These are phyloP conservation scores for Sitodiplosis mosellana DNA, from an alignment of 1,140 invertebrate species.

Conservation along the genomic window DNA sequence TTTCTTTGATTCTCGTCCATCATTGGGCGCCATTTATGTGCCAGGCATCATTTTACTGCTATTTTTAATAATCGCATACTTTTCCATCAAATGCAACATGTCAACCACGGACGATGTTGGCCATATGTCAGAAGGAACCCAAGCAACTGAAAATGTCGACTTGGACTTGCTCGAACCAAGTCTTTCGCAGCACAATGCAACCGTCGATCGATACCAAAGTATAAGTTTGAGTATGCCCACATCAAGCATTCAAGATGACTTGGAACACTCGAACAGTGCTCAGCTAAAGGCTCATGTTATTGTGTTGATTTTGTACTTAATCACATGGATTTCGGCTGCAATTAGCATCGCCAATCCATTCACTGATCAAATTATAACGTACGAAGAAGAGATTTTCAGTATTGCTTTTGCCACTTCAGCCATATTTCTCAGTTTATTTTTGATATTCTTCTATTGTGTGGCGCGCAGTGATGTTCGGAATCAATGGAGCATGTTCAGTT, in stretches of 20 bases:
- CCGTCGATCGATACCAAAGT: slow-evolving; percentile 32
- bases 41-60: slow-evolving; percentile 53
- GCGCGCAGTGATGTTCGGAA: slow-evolving; percentile 61
- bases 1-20: slow-evolving; percentile 59
- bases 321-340: slow-evolving; percentile 55
- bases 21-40: slow-evolving; percentile 61
- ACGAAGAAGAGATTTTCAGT: slow-evolving; percentile 61
- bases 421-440: slow-evolving; percentile 57
- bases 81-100: slow-evolving; percentile 58
- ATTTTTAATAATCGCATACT: slow-evolving; percentile 50
- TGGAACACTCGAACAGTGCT: slow-evolving; percentile 59
- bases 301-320: slow-evolving; percentile 52
- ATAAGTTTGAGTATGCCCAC: slow-evolving; percentile 36
- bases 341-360: slow-evolving; percentile 16
- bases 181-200: slow-evolving; percentile 23
- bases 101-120: slow-evolving; percentile 37
- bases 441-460: slow-evolving; percentile 70
- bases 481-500: slow-evolving; percentile 38
- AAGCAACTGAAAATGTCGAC: slow-evolving; percentile 65
- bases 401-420: slow-evolving; percentile 53
- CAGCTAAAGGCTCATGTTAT: slow-evolving; percentile 65
- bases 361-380: slow-evolving; percentile 20
- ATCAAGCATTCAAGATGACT: slow-evolving; percentile 58
- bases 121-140: slow-evolving; percentile 59
- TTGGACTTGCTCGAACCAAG: slow-evolving; percentile 54